Base-by-base conservation (phyloP, 2,888 invertebrate genomes). In the Anticlea derivata region DNA sequence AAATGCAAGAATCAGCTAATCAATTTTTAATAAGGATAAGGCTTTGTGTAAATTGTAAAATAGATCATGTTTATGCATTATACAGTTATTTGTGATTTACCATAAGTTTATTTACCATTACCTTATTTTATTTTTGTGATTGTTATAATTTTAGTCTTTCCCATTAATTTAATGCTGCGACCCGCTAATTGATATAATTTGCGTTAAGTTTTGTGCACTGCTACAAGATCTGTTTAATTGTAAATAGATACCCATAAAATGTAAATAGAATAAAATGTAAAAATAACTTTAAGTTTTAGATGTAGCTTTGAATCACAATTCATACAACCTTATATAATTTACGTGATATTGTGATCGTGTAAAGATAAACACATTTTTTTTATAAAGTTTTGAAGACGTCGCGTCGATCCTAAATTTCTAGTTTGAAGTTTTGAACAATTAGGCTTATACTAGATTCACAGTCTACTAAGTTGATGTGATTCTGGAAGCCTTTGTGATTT, bases 151-250 rank as follows among this genome's bases (percentile, higher is more conserved):
- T n/a, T n/a, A n/a, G n/a, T n/a, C n/a, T 22, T 17, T 34, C 7
- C 5, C n/a, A n/a, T n/a, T 66, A 60, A 30, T 53, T 7, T 30
- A 30, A 30, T 30, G 29, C 29, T 11, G 7, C 10, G 13, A 31
- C 7, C 4, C 1, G n/a, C 13, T 31, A 13, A 13, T 12, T 31
- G 31, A 12, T 12, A 31, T 31, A 12, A 13, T 31, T 31, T 31
- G 5, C 12, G 3, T 27, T 38, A 5, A 37, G 37, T 12, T 8
- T 17, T 8, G n/a, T 38, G 5, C 10, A 12, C 17, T 50, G 62
- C 65, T 59, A 65, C 49, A 62, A 74, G 86, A 86, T 84, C 85
- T 86, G 85, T 81, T 81, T 77, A 72, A 69, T 69, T 65, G 56
- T 63, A 66, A 82, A 81, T 81, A 80, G n/a, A n/a, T n/a, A 50